Base-by-base conservation (phyloP, 2,113 vertebrate species). In the Clupea harengus region DNA sequence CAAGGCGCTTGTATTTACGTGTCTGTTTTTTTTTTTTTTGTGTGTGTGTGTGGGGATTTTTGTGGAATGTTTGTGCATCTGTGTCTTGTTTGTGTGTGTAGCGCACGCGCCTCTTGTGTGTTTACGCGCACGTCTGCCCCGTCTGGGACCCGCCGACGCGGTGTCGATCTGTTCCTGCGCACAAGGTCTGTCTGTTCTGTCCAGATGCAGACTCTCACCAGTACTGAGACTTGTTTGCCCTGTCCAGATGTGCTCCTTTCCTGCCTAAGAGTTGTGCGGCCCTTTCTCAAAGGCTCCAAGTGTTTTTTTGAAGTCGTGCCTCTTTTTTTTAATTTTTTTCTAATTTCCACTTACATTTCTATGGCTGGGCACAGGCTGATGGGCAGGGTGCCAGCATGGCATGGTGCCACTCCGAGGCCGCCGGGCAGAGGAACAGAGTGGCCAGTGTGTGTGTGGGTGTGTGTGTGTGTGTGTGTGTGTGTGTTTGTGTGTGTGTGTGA, bases 301-400 rank as follows among this genome's bases (percentile, higher is more conserved):
- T n/a, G 60, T n/a, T 11, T 67, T 67, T 25, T 67, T 64, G 60
- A 64, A 64, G 60, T 22, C 7, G 60, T 64, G 22, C 20, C 20
- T 64, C 6, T 49, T 49, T 49, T 49, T 47, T 47, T 47, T n/a
- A n/a, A n/a, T n/a, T 49, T 72, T 72, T 32, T 28, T 32, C 25
- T 32, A 3, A 72, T 25, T 72, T 72, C 8, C 64, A 72, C 64
- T 72, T 72, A 9, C 39, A 72, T 28, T 72, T 72, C 9, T 72
- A 72, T 72, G 64, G 52, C 52, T 54, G 52, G 60, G 64, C 64
- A 72, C 64, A 28, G 64, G 64, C n/a, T 72, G n/a, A 72, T 72
- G n/a, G 64, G n/a, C 22, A 72, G n/a, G 8, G 8, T 28, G 8
- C 64, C 64, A 28, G 7, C 64, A 3, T 32, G 64, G 64, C 64